These are phyloP conservation scores for Barnardius zonarius DNA, from an alignment of 2,113 vertebrate species.

Conservation along the genomic window DNA sequence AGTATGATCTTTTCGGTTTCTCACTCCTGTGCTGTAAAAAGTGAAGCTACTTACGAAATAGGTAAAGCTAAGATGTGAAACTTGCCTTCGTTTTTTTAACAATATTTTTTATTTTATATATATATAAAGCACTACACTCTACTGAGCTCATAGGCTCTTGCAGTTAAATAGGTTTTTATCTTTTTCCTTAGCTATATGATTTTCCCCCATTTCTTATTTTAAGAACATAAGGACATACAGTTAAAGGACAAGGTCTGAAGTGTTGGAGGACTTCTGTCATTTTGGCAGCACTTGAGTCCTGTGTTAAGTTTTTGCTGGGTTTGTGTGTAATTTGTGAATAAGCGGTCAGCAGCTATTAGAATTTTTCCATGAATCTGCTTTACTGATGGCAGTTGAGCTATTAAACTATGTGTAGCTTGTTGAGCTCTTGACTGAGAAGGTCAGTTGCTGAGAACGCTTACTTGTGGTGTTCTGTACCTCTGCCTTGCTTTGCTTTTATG, in stretches of 20 bases:
- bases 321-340: not conserved
- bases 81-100: fast-evolving
- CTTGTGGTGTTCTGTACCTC: not conserved
- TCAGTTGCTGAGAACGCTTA: not conserved
- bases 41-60: not conserved
- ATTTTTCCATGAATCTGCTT: not conserved
- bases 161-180: not conserved
- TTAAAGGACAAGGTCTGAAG: not conserved
- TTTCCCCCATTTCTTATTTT: not conserved
- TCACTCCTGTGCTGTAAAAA: not conserved
- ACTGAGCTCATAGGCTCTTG: not conserved
- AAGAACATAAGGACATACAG: not conserved
- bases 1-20: not conserved
- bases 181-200: not conserved
- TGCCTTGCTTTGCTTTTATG: not conserved
- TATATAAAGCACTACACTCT: not conserved
- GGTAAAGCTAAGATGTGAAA: not conserved
- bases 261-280: not conserved
- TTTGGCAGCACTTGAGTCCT: not conserved
- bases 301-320: not conserved
- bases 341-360: not conserved
- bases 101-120: not conserved
- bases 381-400: not conserved
- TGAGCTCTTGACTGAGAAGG: not conserved
- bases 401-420: not conserved